Percentiles rank a stretch among this genome's conserved stretches.
phyloP scores from a whole-genome alignment of 2,888 invertebrate genomes.

The Ornithoptera priamus region DNA sequence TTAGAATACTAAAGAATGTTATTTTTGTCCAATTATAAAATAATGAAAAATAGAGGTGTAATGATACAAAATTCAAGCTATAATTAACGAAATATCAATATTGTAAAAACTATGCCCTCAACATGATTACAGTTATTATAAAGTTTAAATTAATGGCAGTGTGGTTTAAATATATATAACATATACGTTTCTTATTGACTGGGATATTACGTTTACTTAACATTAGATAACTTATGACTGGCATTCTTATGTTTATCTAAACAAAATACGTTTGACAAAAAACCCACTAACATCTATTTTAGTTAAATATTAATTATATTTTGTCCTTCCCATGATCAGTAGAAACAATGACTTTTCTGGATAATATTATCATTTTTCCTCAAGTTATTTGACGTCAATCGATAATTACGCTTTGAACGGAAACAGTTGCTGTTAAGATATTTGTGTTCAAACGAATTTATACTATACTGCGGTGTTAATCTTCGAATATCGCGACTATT shows the following conservation, averaged over 20 bases:
- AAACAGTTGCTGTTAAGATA: constrained; percentile 61
- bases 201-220: not conserved
- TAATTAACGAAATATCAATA: no score
- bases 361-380: constrained; percentile 25
- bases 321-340: not conserved
- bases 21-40: no score
- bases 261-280: constrained; percentile 11
- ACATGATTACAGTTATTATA: no score
- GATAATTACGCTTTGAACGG: constrained; percentile 53
- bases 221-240: constrained; percentile 1
- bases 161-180: no score
- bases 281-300: constrained; percentile 7
- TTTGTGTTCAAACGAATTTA: constrained; percentile 45
- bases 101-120: no score
- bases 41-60: no score
- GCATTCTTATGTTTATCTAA: constrained; percentile 1
- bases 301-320: constrained; percentile 16
- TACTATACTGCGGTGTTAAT: not conserved
- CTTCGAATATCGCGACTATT: not conserved
- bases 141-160: no score
- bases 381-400: constrained; percentile 55
- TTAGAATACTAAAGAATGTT: no score
- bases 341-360: constrained; percentile 9
- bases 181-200: not conserved
- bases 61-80: no score